Evolutionary conservation across 2,797 vertebrate genomes (phyloP).

Genomic region (Sebastes itinus): DNA sequence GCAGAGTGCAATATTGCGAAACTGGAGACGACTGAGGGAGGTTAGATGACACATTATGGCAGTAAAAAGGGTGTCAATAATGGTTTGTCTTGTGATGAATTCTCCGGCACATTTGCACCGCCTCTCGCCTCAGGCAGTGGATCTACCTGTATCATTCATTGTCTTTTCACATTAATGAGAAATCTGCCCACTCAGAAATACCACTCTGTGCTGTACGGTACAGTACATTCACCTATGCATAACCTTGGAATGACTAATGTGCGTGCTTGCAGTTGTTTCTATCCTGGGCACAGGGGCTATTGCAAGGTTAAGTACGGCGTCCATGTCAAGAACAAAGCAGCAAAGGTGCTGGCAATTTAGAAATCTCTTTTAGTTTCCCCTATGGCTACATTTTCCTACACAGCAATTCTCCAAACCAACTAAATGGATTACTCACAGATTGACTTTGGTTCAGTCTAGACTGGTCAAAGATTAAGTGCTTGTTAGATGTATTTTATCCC

Average conservation of each 20-base stretch:
- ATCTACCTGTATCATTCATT: conserved; percentile 24
- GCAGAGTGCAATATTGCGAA: conserved; percentile 55
- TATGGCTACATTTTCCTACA: not conserved
- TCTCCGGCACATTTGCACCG: conserved; percentile 38
- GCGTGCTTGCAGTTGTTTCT: conserved; percentile 10
- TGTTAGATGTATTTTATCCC: conserved; percentile 51
- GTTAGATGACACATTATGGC: conserved; percentile 59
- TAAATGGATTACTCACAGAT: conserved; percentile 47
- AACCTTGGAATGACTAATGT: conserved; percentile 43
- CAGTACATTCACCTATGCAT: conserved; percentile 24
- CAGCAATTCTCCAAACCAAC: conserved; percentile 35
- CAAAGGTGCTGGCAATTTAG: conserved; percentile 7
- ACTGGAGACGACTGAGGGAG: conserved; percentile 41
- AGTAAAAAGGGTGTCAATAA: conserved; percentile 62
- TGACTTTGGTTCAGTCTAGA: conserved; percentile 37
- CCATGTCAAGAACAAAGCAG: conserved; percentile 34
- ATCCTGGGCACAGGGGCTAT: conserved; percentile 11
- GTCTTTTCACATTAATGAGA: conserved; percentile 47
- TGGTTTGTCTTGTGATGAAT: conserved; percentile 60
- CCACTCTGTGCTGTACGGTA: not conserved
- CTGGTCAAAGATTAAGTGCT: conserved; percentile 53
- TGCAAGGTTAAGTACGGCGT: conserved; percentile 42
- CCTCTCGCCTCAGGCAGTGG: conserved; percentile 5
- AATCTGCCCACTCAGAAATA: conserved; percentile 29
- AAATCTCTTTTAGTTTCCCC: conserved; percentile 26